Conservation (phyloP, 2,888 invertebrate genomes). For the Plebejus melissa region DNA sequence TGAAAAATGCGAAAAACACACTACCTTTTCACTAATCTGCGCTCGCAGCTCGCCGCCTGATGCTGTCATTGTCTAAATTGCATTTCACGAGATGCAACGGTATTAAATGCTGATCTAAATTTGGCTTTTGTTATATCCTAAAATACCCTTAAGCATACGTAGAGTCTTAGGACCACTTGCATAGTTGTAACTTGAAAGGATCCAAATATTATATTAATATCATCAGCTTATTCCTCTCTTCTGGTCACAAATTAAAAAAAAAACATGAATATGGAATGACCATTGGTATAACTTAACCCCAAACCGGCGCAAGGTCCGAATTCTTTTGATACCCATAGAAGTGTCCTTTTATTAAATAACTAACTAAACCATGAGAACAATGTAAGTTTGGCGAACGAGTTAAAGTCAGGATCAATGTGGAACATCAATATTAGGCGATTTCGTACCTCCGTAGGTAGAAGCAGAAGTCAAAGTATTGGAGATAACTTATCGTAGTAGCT, state of each 20-base stretch:
- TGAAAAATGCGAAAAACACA: no score
- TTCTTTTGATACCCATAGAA: no score
- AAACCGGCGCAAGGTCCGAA: no score
- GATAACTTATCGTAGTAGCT: constrained; percentile 61
- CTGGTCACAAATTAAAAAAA: no score
- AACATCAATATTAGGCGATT: constrained; percentile 70
- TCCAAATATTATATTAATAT: no score
- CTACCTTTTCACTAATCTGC: no score
- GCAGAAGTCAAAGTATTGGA: constrained; percentile 64
- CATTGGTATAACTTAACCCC: no score
- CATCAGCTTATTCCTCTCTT: no score
- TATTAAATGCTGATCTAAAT: background rate
- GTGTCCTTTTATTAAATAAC: no score
- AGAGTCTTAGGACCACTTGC: no score
- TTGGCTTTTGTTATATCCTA: background rate
- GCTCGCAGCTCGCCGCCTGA: background rate
- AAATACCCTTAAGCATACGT: background rate
- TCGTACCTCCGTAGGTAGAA: constrained; percentile 45
- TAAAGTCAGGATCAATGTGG: constrained; percentile 69
- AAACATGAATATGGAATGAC: no score
- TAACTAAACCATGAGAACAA: background rate
- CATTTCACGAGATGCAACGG: background rate
- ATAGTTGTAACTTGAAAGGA: no score
- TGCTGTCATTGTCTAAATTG: constrained; percentile 17
- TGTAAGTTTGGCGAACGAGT: constrained; percentile 8